Conservation (phyloP, 2,113 vertebrate genomes). For the Desmodus rotundus region DNA sequence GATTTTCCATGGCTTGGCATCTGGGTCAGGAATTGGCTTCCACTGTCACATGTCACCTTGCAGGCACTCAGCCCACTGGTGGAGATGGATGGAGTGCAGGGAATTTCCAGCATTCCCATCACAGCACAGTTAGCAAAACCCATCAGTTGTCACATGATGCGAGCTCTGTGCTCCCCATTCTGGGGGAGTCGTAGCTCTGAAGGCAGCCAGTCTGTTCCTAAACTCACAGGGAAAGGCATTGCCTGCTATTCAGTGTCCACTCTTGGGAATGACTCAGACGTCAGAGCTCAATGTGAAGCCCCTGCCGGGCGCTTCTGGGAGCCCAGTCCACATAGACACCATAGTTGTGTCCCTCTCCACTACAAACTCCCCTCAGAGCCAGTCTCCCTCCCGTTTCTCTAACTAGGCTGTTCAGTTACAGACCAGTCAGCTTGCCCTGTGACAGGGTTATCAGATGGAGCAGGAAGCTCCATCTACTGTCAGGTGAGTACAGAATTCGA, state of each 20-base stretch:
- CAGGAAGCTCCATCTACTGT: background rate
- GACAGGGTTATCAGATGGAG: background rate
- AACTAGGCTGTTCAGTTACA: background rate
- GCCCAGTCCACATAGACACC: background rate
- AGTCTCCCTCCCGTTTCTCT: background rate
- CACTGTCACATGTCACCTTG: background rate
- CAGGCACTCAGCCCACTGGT: background rate
- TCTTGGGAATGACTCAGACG: background rate
- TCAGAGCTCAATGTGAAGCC: background rate
- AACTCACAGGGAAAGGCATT: background rate
- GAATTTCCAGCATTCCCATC: conserved; percentile 45
- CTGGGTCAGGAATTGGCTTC: conserved; percentile 18
- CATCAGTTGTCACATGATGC: background rate
- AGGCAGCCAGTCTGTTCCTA: background rate
- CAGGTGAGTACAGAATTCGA: background rate
- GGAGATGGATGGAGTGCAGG: background rate
- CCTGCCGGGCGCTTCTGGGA: background rate
- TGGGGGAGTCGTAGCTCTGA: rapidly evolving
- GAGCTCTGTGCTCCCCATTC: background rate
- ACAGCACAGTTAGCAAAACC: background rate
- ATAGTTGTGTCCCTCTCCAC: background rate
- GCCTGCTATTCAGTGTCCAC: rapidly evolving
- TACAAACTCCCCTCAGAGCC: background rate
- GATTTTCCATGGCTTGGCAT: conserved; percentile 41
- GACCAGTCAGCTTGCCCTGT: background rate